Conservation (phyloP, 2,888 invertebrate genomes). For the Tiphia femorata region DNA sequence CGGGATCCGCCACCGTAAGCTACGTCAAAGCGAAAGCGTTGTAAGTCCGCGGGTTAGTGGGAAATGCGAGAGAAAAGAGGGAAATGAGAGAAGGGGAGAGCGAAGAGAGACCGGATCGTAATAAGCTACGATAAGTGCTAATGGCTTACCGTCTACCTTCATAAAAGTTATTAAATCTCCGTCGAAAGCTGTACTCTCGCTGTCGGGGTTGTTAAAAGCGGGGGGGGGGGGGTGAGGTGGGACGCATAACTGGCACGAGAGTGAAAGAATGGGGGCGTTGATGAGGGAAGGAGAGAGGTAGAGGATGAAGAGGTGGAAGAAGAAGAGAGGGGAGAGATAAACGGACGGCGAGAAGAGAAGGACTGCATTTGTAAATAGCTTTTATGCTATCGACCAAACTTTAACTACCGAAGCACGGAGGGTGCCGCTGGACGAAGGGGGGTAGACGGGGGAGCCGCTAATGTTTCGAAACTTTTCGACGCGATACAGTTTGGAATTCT, state of each 20-base stretch:
- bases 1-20: too few relatives aligned
- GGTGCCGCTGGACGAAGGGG: conserved; percentile 8
- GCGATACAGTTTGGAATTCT: conserved; percentile 1
- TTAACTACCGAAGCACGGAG: conserved; percentile 16
- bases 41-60: too few relatives aligned
- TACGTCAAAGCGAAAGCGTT: too few relatives aligned
- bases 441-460: not conserved
- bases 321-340: not conserved
- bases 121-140: conserved; percentile 19
- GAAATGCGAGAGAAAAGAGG: too few relatives aligned
- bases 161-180: conserved; percentile 33
- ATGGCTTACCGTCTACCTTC: conserved; percentile 19
- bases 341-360: conserved; percentile 5
- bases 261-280: not conserved
- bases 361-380: conserved; percentile 27
- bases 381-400: conserved; percentile 30
- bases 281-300: not conserved
- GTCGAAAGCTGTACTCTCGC: conserved; percentile 27
- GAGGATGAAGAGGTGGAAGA: not conserved
- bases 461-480: conserved; percentile 1
- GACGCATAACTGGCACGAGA: too few relatives aligned
- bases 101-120: not conserved
- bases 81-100: not conserved
- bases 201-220: conserved; percentile 12
- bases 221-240: not conserved